A percentile compares a stretch with the other conserved stretches of the same genome.
Conservation (phyloP, 2,113 vertebrate species). For the Phylloscopus whistleri region DNA sequence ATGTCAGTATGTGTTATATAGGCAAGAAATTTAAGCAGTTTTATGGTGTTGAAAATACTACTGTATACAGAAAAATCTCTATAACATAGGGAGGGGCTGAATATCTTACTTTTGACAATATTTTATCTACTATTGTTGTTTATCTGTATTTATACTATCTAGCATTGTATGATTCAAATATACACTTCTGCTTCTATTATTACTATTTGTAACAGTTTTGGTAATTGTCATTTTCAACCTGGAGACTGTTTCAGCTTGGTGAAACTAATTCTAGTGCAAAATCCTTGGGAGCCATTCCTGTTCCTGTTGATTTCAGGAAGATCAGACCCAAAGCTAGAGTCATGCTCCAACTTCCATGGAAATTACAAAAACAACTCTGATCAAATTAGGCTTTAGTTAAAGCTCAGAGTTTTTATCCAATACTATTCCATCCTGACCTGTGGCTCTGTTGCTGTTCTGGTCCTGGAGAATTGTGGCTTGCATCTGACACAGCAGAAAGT, state of each 20-base stretch:
- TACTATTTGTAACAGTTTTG: background rate
- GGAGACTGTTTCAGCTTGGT: background rate
- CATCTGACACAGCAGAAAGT: slow-evolving; percentile 23
- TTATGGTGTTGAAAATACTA: background rate
- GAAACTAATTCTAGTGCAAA: background rate
- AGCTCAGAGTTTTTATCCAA: background rate
- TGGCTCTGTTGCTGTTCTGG: background rate
- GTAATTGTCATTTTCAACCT: background rate
- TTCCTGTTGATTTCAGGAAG: background rate
- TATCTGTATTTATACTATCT: background rate
- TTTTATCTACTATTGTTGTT: background rate
- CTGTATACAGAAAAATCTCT: background rate
- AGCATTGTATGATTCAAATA: background rate
- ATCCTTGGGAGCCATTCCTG: background rate
- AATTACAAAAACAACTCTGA: background rate
- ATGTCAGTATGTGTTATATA: background rate
- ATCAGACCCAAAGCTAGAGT: background rate
- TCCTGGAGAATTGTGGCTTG: background rate
- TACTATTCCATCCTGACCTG: background rate
- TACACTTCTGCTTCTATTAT: background rate
- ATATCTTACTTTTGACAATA: background rate
- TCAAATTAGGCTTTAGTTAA: background rate
- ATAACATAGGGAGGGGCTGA: background rate
- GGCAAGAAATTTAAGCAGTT: background rate
- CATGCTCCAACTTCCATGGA: background rate